Evolutionary conservation across 2,888 invertebrate species (phyloP), one percentile per base, ranked within the genome.

Genomic region (Sepioteuthis lessoniana): DNA sequence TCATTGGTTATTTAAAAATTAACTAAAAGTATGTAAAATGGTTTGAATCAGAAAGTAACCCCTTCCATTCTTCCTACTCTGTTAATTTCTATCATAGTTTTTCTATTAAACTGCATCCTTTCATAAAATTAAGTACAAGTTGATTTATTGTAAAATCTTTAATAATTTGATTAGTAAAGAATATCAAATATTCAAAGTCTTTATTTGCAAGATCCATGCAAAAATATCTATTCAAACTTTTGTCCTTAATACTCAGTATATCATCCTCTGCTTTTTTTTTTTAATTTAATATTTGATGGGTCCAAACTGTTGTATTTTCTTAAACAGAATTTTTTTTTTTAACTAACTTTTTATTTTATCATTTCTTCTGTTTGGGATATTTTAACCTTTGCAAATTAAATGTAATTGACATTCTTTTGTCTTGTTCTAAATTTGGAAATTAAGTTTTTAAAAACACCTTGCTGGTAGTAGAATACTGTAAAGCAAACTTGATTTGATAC

Each of bases 271-370:
- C n/a, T 16, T n/a, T 76, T 76, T 76, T 76, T 35, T 13, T 16
- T 25, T 21, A 16, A 76, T 76, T n/a, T 76, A 42, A 42, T 42
- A 42, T 76, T 76, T 76, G 76, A 76, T 76, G 76, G 76, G 76
- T 76, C n/a, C 76, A 76, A 76, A 76, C 76, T 76, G 60, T 60
- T 60, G 76, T 76, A 76, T 76, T 76, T 76, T 76, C 76, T 76
- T 76, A 76, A n/a, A 76, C 76, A 76, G 76, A 76, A 76, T n/a
- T 10, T 76, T 76, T 35, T 76, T 76, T 76, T 76, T n/a, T 1
- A 76, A 76, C 35, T 35, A 4, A 60, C 21, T 60, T 8, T 31
- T 60, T 60, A 8, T 60, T 60, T 76, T 76, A n/a, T 76, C 4
- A 35, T 76, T 16, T 76, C 35, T 76, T 35, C n/a, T 76, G 76